phyloP scores from a whole-genome alignment of 2,797 vertebrate genomes.

The Siniperca undulata region DNA sequence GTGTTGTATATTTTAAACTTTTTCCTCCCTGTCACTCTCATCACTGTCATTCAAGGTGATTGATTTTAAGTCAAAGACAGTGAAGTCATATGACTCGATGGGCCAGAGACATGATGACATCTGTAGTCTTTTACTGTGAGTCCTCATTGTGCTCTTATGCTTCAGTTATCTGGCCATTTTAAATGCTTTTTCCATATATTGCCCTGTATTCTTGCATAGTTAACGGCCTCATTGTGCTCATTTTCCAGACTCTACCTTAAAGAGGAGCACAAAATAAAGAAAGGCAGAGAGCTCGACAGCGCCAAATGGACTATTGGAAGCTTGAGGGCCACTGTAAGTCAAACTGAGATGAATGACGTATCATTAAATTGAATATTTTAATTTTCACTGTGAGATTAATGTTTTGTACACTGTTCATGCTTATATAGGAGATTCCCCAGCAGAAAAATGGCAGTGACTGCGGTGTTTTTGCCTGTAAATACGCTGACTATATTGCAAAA shows the following conservation, averaged over 20 bases:
- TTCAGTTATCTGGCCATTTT: not conserved
- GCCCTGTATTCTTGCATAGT: not conserved
- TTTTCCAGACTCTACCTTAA: constrained; percentile 89
- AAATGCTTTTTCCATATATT: not conserved
- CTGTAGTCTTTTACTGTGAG: constrained; percentile 91
- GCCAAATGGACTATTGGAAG: constrained; percentile 90
- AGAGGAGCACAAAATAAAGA: constrained; percentile 91
- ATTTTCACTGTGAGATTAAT: not conserved
- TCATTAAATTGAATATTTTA: not conserved
- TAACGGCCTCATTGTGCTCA: constrained; percentile 33
- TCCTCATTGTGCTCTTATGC: constrained; percentile 47
- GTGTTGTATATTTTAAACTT: constrained; percentile 8
- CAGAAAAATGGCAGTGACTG: constrained; percentile 94
- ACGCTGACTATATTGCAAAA: constrained; percentile 91
- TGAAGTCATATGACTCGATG: constrained; percentile 93
- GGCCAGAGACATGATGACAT: constrained; percentile 90
- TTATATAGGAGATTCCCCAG: constrained; percentile 92
- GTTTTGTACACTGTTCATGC: constrained; percentile 5
- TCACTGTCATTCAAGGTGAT: constrained; percentile 84
- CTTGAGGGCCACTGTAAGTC: constrained; percentile 85
- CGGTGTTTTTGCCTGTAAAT: constrained; percentile 96
- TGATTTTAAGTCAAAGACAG: constrained; percentile 87
- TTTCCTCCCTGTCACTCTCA: not conserved
- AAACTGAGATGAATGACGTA: not conserved
- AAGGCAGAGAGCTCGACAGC: constrained; percentile 86